Evolutionary conservation across 1,140 invertebrate genomes (phyloP).

Genomic region (Trachymyrmex septentrionalis): DNA sequence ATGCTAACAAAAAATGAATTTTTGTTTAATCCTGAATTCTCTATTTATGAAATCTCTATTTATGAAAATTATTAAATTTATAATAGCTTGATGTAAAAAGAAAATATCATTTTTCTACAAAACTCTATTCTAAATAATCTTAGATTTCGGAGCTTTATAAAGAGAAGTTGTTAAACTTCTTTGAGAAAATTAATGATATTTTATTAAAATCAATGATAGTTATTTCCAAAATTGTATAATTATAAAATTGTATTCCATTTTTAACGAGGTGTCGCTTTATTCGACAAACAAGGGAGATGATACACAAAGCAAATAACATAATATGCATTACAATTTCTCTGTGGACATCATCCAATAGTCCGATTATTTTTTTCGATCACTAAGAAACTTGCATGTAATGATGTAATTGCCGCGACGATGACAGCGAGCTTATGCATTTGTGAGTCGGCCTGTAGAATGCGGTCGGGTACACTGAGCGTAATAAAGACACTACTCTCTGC

Average conservation of each 20-base stretch:
- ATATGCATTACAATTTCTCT: neutral
- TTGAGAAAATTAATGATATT: neutral
- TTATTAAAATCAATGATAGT: neutral
- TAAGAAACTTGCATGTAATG: neutral
- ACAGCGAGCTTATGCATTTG: conserved; percentile 38
- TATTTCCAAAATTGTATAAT: neutral
- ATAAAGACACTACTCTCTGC: conserved; percentile 81
- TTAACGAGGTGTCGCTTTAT: neutral
- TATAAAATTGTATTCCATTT: neutral
- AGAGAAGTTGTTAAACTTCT: neutral
- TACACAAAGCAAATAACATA: neutral
- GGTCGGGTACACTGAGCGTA: conserved; percentile 72
- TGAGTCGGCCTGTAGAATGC: conserved; percentile 81
- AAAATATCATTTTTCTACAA: neutral
- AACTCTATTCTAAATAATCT: neutral
- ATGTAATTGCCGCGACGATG: neutral
- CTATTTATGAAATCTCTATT: neutral
- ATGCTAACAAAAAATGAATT: neutral
- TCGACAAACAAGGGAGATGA: neutral
- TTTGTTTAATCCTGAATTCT: neutral
- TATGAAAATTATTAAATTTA: neutral
- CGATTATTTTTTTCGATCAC: neutral
- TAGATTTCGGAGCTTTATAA: neutral
- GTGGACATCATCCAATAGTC: neutral
- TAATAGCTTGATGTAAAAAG: neutral